Percentiles rank a stretch among this genome's conserved stretches.
These are phyloP conservation scores for Acyrthosiphon pisum DNA, from an alignment of 1,140 invertebrate genomes.

Conservation along the genomic window DNA sequence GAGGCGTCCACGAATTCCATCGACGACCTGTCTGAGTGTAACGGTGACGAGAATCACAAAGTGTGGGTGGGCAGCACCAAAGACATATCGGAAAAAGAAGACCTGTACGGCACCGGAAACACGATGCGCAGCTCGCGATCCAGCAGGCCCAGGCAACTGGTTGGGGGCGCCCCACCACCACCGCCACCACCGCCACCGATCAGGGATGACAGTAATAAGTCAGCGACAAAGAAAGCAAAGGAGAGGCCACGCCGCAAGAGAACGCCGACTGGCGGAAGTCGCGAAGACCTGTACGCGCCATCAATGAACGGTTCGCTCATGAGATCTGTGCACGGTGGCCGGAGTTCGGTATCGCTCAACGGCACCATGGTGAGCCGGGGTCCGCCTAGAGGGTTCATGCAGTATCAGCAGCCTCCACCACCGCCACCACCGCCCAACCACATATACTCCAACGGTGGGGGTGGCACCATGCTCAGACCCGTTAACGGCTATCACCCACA, in stretches of 20 bases:
- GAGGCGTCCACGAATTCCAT: slow-evolving; percentile 64
- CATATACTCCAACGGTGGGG: slow-evolving; percentile 62
- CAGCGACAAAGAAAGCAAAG: slow-evolving; percentile 65
- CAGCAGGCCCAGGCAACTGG: slow-evolving; percentile 79
- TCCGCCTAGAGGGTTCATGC: slow-evolving; percentile 55
- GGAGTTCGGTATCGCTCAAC: slow-evolving; percentile 60
- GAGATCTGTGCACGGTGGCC: slow-evolving; percentile 60
- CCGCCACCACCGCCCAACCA: slow-evolving; percentile 62
- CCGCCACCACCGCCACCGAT: slow-evolving; percentile 69
- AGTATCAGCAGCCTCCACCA: slow-evolving; percentile 57
- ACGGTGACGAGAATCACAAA: slow-evolving; percentile 92
- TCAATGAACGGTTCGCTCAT: slow-evolving; percentile 63
- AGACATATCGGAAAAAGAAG: slow-evolving; percentile 71
- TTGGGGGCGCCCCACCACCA: slow-evolving; percentile 79
- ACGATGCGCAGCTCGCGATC: slow-evolving; percentile 75
- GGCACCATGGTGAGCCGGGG: slow-evolving; percentile 64
- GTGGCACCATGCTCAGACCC: slow-evolving; percentile 62
- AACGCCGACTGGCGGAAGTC: slow-evolving; percentile 60
- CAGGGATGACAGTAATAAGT: slow-evolving; percentile 67
- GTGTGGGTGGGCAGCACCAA: slow-evolving; percentile 81
- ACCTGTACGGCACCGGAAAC: slow-evolving; percentile 74
- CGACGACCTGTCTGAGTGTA: slow-evolving; percentile 80
- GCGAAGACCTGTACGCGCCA: slow-evolving; percentile 66
- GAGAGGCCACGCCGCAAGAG: slow-evolving; percentile 58
- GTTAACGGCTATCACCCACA: slow-evolving; percentile 59